phyloP scores from a whole-genome alignment of 2,113 vertebrate genomes.

The Sphyrna mokarran region DNA sequence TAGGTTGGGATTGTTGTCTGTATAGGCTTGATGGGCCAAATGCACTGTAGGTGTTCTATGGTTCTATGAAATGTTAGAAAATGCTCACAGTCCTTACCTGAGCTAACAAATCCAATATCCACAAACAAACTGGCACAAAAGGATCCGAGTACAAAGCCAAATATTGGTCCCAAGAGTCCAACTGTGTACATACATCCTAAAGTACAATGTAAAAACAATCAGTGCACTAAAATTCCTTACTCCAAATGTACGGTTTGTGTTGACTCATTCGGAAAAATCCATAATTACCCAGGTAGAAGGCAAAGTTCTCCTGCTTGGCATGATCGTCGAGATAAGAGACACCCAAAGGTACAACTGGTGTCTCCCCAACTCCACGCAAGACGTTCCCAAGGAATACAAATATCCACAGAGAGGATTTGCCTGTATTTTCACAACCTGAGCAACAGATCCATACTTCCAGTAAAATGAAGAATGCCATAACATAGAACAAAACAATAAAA shows the following conservation, averaged over 20 bases:
- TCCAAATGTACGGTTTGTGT: neutral
- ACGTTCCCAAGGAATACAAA: slow-evolving; percentile 79
- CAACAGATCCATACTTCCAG: neutral
- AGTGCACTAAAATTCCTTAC: no score
- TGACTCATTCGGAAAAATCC: neutral
- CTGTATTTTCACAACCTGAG: slow-evolving; percentile 63
- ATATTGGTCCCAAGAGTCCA: slow-evolving; percentile 70
- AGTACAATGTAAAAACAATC: neutral
- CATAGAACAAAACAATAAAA: neutral
- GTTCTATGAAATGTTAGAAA: no score
- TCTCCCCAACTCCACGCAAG: slow-evolving; percentile 82
- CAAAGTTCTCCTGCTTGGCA: slow-evolving; percentile 69
- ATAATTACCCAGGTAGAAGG: slow-evolving; percentile 74
- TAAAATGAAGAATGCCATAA: neutral
- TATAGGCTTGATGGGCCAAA: no score
- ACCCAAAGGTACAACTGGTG: slow-evolving; percentile 74
- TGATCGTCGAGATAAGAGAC: slow-evolving; percentile 89
- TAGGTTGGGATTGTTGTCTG: no score
- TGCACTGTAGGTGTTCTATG: no score
- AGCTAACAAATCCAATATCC: slow-evolving; percentile 78
- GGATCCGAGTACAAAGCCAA: slow-evolving; percentile 71
- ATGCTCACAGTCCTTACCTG: slow-evolving; percentile 51
- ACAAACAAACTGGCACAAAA: slow-evolving; percentile 76
- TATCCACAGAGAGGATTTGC: slow-evolving; percentile 72
- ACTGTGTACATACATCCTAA: slow-evolving; percentile 49